Evolutionary conservation across 2,888 invertebrate species (phyloP), one percentile per base, ranked within the genome.

Genomic region (Chloroclysta siterata): DNA sequence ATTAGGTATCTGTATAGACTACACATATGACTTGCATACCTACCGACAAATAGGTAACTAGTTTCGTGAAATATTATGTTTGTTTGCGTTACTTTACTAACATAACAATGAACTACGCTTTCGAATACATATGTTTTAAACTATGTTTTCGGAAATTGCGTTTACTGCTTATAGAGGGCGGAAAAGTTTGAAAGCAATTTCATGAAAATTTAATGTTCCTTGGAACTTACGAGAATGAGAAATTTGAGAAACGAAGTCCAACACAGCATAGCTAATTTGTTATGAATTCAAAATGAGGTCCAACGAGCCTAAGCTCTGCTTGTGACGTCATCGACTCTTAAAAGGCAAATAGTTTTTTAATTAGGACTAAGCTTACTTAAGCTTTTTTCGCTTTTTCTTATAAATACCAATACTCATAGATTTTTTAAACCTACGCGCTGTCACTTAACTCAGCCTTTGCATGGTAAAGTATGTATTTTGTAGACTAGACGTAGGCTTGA

Each of bases 141-240:
- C 87, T 89, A 89, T 86, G 84, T 82, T 82, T 85, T 80, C 78
- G 81, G 80, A 88, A 85, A 89, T 87, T 81, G 81, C 85, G 87
- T 85, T 83, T 79, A 74, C 68, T 78, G 84, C 83, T 84, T 88
- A 89, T 89, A 83, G 87, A 83, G 84, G 81, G 79, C 77, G 86
- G 86, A 88, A 90, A 90, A 91, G 87, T 90, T 91, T 77, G 83
- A 83, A 86, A 89, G 90, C 87, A 86, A 90, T 91, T 89, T 85
- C 83, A 82, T 91, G 87, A 90, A 91, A 90, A 88, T 91, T 90
- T 91, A 89, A 91, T 89, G 84, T 82, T 82, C 78, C 80, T 75
- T 77, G 76, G 78, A 91, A 91, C 87, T 93, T 89, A 85, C 76
- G 79, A 85, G 89, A 89, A 84, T 85, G 80, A 87, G 85, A 83